Evolutionary conservation across 1,140 invertebrate species (phyloP).

Genomic region (Brachionus sp.): DNA sequence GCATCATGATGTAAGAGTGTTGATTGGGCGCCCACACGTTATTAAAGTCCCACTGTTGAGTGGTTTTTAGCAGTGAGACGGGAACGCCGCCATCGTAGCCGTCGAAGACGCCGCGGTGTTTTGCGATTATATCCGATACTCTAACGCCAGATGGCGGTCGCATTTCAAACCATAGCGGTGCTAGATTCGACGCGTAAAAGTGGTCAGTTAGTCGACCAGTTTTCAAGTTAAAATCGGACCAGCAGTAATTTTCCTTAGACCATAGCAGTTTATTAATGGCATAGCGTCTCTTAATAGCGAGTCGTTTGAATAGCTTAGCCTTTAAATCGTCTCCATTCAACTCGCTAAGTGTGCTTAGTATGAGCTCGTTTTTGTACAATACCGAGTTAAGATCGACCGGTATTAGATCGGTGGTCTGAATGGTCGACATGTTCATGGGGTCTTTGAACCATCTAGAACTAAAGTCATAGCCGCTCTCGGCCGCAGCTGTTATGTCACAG

Average conservation of each 20-base stretch:
- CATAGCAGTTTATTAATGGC: constrained; percentile 74
- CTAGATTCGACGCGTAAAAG: constrained; percentile 72
- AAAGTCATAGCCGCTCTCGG: constrained; percentile 92
- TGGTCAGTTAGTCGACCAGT: constrained; percentile 66
- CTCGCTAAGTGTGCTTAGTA: constrained; percentile 62
- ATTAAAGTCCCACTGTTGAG: constrained; percentile 90
- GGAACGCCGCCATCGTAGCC: constrained; percentile 65
- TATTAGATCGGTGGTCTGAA: constrained; percentile 67
- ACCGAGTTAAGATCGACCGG: constrained; percentile 82
- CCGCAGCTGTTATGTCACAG: constrained; percentile 77
- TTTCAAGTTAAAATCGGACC: constrained; percentile 79
- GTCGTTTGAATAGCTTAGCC: neutral
- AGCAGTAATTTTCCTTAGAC: constrained; percentile 73
- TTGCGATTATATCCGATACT: neutral
- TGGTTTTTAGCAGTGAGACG: constrained; percentile 72
- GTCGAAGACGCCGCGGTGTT: neutral
- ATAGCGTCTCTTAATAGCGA: constrained; percentile 48
- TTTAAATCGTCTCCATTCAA: constrained; percentile 59
- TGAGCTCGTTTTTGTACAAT: constrained; percentile 74
- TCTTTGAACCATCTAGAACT: constrained; percentile 78
- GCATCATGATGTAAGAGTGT: constrained; percentile 51
- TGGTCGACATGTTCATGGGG: constrained; percentile 53
- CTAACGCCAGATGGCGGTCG: constrained; percentile 53
- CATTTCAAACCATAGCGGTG: constrained; percentile 73
- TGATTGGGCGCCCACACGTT: constrained; percentile 84